A percentile compares a stretch with the other conserved stretches of the same genome.
Evolutionary conservation across 2,888 invertebrate species (phyloP).

Genomic region (Scaptomyza cyrtandrae): DNA sequence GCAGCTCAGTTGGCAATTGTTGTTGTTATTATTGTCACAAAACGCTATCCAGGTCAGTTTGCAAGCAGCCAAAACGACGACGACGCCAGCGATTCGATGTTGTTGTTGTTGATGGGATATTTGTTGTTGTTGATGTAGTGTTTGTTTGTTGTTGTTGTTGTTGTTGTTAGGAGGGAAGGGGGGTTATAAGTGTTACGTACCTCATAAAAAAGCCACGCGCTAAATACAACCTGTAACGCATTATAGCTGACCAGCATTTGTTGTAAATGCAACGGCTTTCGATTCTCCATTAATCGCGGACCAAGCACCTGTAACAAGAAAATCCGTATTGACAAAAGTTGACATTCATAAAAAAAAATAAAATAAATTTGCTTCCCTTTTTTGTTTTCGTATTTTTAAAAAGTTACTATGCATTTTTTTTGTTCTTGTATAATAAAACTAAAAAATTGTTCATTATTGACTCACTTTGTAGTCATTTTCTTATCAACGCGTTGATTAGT

Average conservation of each 20-base stretch:
- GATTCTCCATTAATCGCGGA: constrained; percentile 95
- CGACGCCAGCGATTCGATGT: constrained; percentile 45
- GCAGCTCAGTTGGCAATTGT: constrained; percentile 10
- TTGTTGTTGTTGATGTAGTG: constrained; percentile 5
- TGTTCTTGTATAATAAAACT: constrained; percentile 11
- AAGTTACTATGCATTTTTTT: neutral
- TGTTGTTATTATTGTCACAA: constrained; percentile 9
- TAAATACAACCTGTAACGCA: constrained; percentile 95
- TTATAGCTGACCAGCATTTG: constrained; percentile 92
- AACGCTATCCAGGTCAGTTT: constrained; percentile 41
- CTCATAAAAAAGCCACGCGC: constrained; percentile 95
- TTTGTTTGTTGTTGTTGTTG: constrained; percentile 12
- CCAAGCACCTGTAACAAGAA: constrained; percentile 89
- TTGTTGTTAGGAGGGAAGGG: constrained; percentile 14
- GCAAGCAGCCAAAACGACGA: constrained; percentile 54
- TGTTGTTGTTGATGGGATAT: constrained; percentile 16
- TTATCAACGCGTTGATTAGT: constrained; percentile 52
- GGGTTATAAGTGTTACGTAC: constrained; percentile 86
- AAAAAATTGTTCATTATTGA: constrained; percentile 18
- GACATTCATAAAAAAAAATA: neutral
- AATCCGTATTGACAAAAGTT: neutral
- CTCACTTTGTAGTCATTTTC: constrained; percentile 21
- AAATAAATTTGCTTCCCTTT: too few species aligned
- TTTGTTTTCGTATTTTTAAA: too few species aligned
- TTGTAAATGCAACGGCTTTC: constrained; percentile 94